phyloP scores from a whole-genome alignment of 1,140 invertebrate genomes.

The Lutraria rhynchaena region DNA sequence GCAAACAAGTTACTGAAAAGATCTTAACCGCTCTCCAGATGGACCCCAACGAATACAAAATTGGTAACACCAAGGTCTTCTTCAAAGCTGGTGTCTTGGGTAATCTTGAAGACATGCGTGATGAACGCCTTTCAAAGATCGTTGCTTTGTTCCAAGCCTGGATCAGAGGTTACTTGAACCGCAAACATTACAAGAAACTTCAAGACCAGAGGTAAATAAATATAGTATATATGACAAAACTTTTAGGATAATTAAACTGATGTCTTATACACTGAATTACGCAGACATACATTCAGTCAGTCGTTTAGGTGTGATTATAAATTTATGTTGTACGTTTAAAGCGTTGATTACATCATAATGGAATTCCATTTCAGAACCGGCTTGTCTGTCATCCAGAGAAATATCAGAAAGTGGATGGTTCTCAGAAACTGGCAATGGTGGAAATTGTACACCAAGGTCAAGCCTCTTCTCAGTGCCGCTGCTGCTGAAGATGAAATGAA shows the following conservation, averaged over 20 bases:
- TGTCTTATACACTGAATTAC: no score
- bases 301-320: no score
- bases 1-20: conserved; percentile 90
- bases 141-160: conserved; percentile 98
- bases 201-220: conserved; percentile 93
- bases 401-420: conserved; percentile 98
- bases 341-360: background rate
- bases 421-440: conserved; percentile 99
- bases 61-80: conserved; percentile 99
- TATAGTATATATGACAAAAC: no score
- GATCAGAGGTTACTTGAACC: conserved; percentile 92
- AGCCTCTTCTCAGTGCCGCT: conserved; percentile 98
- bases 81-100: conserved; percentile 99
- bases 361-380: conserved; percentile 86
- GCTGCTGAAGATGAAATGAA: conserved; percentile 99
- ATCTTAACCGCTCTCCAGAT: conserved; percentile 91
- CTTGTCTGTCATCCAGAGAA: conserved; percentile 98
- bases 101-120: conserved; percentile 99
- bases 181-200: conserved; percentile 96
- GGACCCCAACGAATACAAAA: conserved; percentile 93
- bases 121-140: conserved; percentile 98
- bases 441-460: conserved; percentile 98
- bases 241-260: no score
- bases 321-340: no score
- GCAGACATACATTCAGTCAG: no score